Percentiles rank a stretch among this genome's conserved stretches.
phyloP scores from a whole-genome alignment of 1,140 invertebrate species.

The Drosophila funebris region DNA sequence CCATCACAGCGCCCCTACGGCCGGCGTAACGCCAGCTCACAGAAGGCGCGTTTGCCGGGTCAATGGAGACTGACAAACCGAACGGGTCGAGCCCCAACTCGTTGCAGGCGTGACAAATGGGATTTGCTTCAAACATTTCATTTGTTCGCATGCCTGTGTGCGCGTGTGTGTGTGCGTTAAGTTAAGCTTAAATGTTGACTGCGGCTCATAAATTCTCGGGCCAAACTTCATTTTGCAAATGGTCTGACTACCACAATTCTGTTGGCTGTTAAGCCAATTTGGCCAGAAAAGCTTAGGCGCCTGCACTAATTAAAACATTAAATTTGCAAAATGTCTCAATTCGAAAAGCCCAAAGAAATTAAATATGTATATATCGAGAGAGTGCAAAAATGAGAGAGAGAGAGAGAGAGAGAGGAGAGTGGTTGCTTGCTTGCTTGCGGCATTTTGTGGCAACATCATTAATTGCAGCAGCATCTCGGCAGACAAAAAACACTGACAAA shows the following conservation, averaged over 20 bases:
- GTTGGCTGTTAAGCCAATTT: slow-evolving; percentile 18
- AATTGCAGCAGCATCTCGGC: slow-evolving; percentile 34
- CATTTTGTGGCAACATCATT: slow-evolving; percentile 29
- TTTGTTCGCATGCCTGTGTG: slow-evolving; percentile 2
- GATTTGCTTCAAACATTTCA: slow-evolving; percentile 40
- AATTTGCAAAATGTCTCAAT: slow-evolving; percentile 43
- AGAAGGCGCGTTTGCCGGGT: slow-evolving; percentile 28
- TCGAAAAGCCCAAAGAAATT: not conserved
- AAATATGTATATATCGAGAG: not conserved
- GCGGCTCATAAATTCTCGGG: slow-evolving; percentile 31
- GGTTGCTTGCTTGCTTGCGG: slow-evolving; percentile 27
- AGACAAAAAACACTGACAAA: slow-evolving; percentile 21
- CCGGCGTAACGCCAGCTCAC: too few species aligned
- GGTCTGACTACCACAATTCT: not conserved
- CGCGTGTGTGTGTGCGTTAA: slow-evolving; percentile 5
- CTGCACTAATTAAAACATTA: slow-evolving; percentile 39
- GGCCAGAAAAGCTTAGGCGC: slow-evolving; percentile 3
- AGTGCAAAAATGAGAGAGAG: not conserved
- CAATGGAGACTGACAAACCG: slow-evolving; percentile 55
- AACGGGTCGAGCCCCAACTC: slow-evolving; percentile 38
- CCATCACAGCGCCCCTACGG: not conserved
- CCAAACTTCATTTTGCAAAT: slow-evolving; percentile 35
- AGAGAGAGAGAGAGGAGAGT: not conserved
- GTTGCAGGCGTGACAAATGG: slow-evolving; percentile 74
- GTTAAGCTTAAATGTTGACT: slow-evolving; percentile 38